Conservation (phyloP, 1,140 invertebrate genomes). For the Trichogramma pretiosum region DNA sequence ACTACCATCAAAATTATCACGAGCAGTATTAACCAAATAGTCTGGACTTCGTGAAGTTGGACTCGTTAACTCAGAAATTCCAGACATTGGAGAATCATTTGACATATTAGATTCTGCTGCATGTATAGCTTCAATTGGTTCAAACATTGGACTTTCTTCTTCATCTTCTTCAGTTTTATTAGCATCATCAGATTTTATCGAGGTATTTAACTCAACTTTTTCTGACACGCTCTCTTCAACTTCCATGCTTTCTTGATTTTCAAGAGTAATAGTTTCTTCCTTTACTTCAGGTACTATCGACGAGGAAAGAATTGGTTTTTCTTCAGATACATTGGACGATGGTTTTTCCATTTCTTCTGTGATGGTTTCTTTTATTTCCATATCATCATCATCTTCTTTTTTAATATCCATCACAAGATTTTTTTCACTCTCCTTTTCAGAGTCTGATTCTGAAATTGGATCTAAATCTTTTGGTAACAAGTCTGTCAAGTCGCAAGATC, state of each 20-base stretch:
- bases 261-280: constrained; percentile 9
- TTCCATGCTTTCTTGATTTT: not conserved
- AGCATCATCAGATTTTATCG: constrained; percentile 47
- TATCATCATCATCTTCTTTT: constrained; percentile 19
- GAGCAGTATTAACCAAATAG: constrained; percentile 33
- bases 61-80: constrained; percentile 51
- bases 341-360: constrained; percentile 15
- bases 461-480: constrained; percentile 66
- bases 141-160: constrained; percentile 60
- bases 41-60: constrained; percentile 42
- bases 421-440: constrained; percentile 50
- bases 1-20: constrained; percentile 40
- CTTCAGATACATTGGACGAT: constrained; percentile 10
- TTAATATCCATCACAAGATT: constrained; percentile 29
- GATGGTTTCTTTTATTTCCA: constrained; percentile 11
- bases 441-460: constrained; percentile 69
- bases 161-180: constrained; percentile 49
- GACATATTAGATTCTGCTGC: constrained; percentile 42
- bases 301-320: constrained; percentile 38
- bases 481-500: constrained; percentile 45
- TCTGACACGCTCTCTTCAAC: constrained; percentile 7
- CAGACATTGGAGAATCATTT: constrained; percentile 51
- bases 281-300: constrained; percentile 1
- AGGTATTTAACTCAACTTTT: constrained; percentile 29
- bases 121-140: constrained; percentile 50